Conservation (phyloP, 2,113 vertebrate species). For the Grallaria varia region DNA sequence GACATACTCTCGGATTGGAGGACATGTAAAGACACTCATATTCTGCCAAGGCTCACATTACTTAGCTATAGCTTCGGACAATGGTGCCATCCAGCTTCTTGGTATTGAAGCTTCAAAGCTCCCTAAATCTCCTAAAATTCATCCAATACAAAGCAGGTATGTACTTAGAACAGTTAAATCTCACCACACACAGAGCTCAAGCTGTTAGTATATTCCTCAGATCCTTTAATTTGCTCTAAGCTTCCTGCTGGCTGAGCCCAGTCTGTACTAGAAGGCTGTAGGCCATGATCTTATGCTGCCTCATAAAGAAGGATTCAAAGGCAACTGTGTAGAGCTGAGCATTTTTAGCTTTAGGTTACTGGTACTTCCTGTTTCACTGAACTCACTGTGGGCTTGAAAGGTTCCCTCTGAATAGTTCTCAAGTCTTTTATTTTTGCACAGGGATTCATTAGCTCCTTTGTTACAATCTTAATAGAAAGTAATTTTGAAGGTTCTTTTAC, state of each 20-base stretch:
- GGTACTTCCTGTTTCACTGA: neutral
- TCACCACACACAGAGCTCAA: neutral
- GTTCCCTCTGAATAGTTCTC: neutral
- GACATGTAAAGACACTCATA: conserved; percentile 89
- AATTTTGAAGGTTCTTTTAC: neutral
- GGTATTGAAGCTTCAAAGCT: conserved; percentile 91
- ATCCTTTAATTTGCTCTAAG: neutral
- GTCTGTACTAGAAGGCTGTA: neutral
- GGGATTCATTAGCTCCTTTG: neutral
- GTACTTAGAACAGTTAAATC: neutral
- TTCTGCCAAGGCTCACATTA: conserved; percentile 98
- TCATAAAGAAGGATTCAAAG: neutral
- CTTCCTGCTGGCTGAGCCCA: neutral
- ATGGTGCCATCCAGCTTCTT: conserved; percentile 92
- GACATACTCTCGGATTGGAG: conserved; percentile 91
- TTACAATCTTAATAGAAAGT: neutral
- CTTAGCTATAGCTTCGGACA: conserved; percentile 92
- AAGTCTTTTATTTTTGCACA: neutral
- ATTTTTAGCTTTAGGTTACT: neutral
- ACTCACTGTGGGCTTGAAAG: neutral
- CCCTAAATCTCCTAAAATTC: conserved; percentile 95
- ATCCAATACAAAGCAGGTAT: conserved; percentile 93
- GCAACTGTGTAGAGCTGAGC: neutral
- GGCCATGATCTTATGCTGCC: neutral
- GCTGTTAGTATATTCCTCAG: neutral